Evolutionary conservation across 2,797 vertebrate species (phyloP), one percentile per base, ranked within the genome.

Genomic region (Ambastaia sidthimunki): DNA sequence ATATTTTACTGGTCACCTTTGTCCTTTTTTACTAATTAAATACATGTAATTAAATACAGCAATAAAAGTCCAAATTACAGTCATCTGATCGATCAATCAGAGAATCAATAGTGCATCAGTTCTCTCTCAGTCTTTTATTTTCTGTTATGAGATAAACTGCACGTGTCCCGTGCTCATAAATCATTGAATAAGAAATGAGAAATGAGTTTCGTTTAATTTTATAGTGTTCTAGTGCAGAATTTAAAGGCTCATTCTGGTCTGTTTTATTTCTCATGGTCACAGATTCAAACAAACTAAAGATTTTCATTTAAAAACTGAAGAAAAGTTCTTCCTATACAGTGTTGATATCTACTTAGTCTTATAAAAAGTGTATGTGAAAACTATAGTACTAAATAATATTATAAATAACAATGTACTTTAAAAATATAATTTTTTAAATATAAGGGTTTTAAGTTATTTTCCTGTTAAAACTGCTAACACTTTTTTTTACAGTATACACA

Each of bases 21-120:
- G 44, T 71, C 10, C 67, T n/a, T 28, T 78, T 28, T 23, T 10
- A 12, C 41, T 78, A 78, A 78, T 71, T 52, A 52, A 71, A 69
- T 37, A 78, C 4, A 25, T n/a, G n/a, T 55, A 9, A 76, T 54
- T 55, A 66, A 76, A 52, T 37, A n/a, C 47, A 15, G 55, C 25
- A 78, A 48, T 70, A 70, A 70, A 77, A 25, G 55, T 62, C 55
- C 1, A 37, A n/a, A 21, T 54, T 37, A 54, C 9, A 7, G n/a
- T 25, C 48, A 47, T 57, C 34, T 15, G 63, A 67, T 31, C 55
- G 18, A 68, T 76, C 50, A 71, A 78, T 50, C n/a, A 0, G 16
- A 21, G 6, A 71, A 78, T 60, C 76, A 31, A 69, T 34, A 34
- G 37, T 3, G 25, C 18, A 47, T 50, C 23, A 11, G 13, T 3